Evolutionary conservation across 2,888 invertebrate species (phyloP), one percentile per base, ranked within the genome.

Genomic region (Eugnorisma glareosa): DNA sequence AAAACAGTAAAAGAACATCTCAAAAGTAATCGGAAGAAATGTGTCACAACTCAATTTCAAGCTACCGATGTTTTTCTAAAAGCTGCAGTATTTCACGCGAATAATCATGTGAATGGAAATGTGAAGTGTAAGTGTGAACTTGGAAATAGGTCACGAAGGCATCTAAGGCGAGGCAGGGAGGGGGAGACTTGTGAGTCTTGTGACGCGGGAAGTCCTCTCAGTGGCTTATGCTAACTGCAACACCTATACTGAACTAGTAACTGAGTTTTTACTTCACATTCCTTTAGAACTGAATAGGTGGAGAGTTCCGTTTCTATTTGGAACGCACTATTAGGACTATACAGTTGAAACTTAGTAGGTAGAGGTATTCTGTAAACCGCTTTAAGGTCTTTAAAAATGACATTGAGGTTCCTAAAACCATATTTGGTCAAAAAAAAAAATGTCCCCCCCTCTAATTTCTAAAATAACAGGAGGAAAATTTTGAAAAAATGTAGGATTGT

Each of bases 81-180:
- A 76, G 67, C 59, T 75, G 77, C 74, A 79, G 63, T 80, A 81
- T 82, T 83, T 51, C 73, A 64, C 73, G 81, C 82, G 85, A 86
- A 85, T 84, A 85, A 87, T 83, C 87, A 81, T 75, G 85, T 88
- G 89, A 88, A 90, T 89, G 84, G 82, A 77, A 87, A 90, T 85
- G 86, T 89, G 84, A 89, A 91, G 87, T 87, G 86, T 86, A 90
- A 92, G 91, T 91, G 90, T 89, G 91, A 90, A 92, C 89, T 91
- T 82, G 88, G 82, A 94, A 92, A 86, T 94, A 79, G 94, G 94
- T 94, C 94, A 93, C 90, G 92, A 90, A 90, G 90, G 89, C 90
- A 87, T 90, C 91, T 90, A 78, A 86, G 88, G 85, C 15, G 71
- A 71, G 71, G 70, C 79, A 79, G 81, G 73, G 85, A 86, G 85